Conservation (phyloP, 2,113 vertebrate genomes). For the Elaphurus davidianus region DNA sequence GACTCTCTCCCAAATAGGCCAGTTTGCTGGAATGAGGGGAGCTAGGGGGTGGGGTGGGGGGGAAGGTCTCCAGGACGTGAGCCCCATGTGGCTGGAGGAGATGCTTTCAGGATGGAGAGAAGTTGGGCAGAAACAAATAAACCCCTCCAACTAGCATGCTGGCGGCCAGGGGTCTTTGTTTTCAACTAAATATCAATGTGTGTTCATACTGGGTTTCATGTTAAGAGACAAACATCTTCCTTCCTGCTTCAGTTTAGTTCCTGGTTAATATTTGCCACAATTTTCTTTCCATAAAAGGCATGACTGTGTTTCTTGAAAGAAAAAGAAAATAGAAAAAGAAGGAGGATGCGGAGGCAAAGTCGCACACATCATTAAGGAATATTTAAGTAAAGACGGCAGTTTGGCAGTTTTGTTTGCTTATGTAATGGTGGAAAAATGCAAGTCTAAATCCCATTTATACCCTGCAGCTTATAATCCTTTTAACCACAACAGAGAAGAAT, state of each 20-base stretch:
- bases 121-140: accelerated
- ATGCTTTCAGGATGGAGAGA: not conserved
- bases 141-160: accelerated
- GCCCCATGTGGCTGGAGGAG: too few relatives aligned
- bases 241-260: too few relatives aligned
- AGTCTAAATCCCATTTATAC: not conserved
- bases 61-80: accelerated
- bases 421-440: conserved; percentile 45
- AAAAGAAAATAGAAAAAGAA: not conserved
- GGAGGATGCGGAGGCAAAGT: accelerated
- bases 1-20: not conserved
- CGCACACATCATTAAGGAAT: not conserved
- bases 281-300: not conserved
- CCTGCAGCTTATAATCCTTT: conserved; percentile 40
- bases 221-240: not conserved
- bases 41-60: not conserved
- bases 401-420: not conserved
- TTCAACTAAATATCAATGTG: accelerated
- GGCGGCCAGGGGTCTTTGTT: accelerated
- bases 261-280: not conserved
- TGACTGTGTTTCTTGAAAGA: not conserved
- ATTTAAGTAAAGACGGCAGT: not conserved
- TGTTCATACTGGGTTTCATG: not conserved
- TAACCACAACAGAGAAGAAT: not conserved
- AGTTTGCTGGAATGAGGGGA: not conserved